Conservation (phyloP, 2,888 invertebrate species). For the Drosophila quasianomalipes region DNA sequence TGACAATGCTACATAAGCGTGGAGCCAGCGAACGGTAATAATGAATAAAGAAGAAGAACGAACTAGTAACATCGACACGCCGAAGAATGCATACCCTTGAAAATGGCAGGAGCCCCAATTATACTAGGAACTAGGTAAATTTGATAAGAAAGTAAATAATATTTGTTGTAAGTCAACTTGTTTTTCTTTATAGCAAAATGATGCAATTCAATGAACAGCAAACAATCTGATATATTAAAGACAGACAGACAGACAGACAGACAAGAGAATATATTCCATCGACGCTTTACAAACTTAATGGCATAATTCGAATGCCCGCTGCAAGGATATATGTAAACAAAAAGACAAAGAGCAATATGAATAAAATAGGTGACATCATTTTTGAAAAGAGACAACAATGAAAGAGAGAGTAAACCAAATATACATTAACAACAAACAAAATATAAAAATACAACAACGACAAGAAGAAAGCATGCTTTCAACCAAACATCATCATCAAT, state of each 20-base stretch:
- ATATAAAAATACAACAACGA: not conserved
- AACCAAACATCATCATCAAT: conserved; percentile 50
- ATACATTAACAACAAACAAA: conserved; percentile 39
- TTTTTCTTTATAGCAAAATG: not conserved
- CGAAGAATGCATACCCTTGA: conserved; percentile 2
- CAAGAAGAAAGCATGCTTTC: conserved; percentile 32
- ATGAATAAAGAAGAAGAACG: not conserved
- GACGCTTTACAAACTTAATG: not conserved
- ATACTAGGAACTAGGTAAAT: not conserved
- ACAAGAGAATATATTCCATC: not conserved
- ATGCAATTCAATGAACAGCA: not conserved
- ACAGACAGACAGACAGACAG: not conserved
- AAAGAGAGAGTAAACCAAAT: conserved; percentile 23
- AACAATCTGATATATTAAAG: not conserved
- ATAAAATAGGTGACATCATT: conserved; percentile 63
- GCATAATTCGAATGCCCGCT: not conserved
- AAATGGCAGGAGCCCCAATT: not conserved
- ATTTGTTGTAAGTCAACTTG: not conserved
- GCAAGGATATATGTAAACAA: conserved; percentile 6
- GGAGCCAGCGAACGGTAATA: conserved; percentile 17
- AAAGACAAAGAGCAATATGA: conserved; percentile 10
- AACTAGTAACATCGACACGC: not conserved
- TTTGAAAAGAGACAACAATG: conserved; percentile 41
- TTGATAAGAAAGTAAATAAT: not conserved
- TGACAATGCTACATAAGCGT: conserved; percentile 45